phyloP scores from a whole-genome alignment of 1,140 invertebrate species.

The Tribolium castaneum region DNA sequence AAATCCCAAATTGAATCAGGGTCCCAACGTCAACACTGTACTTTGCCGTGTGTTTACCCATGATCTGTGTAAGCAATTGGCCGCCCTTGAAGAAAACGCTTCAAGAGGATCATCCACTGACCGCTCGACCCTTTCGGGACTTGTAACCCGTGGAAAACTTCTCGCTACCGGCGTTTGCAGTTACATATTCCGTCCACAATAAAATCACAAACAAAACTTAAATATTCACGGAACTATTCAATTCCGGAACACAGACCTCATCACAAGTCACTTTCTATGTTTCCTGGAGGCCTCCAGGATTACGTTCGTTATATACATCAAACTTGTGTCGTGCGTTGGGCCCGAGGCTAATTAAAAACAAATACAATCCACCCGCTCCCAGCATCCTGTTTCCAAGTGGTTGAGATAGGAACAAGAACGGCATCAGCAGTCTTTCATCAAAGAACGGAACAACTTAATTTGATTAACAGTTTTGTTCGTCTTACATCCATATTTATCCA shows the following conservation, averaged over 20 bases:
- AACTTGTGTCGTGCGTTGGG: conserved; percentile 1
- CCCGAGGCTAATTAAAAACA: conserved; percentile 22
- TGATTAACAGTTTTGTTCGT: neutral
- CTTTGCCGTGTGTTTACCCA: conserved; percentile 19
- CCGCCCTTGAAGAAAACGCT: conserved; percentile 14
- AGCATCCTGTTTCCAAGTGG: neutral
- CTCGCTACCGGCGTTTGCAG: too few relatives aligned
- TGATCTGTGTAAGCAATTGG: conserved; percentile 27
- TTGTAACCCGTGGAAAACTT: neutral
- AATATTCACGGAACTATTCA: neutral
- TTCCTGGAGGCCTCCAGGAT: conserved; percentile 2
- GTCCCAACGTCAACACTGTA: conserved; percentile 24
- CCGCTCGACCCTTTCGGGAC: neutral
- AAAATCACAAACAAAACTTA: neutral
- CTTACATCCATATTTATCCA: neutral
- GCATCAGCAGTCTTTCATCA: neutral
- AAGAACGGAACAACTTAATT: neutral
- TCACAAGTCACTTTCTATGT: neutral
- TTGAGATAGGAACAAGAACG: neutral
- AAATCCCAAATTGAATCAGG: conserved; percentile 24
- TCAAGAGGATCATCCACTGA: neutral
- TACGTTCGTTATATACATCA: conserved; percentile 9
- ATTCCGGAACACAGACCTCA: neutral
- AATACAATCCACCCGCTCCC: conserved; percentile 12
- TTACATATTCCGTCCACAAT: too few relatives aligned